These are phyloP conservation scores for Phoebastria nigripes DNA, from an alignment of 2,797 vertebrate species.

Conservation along the genomic window DNA sequence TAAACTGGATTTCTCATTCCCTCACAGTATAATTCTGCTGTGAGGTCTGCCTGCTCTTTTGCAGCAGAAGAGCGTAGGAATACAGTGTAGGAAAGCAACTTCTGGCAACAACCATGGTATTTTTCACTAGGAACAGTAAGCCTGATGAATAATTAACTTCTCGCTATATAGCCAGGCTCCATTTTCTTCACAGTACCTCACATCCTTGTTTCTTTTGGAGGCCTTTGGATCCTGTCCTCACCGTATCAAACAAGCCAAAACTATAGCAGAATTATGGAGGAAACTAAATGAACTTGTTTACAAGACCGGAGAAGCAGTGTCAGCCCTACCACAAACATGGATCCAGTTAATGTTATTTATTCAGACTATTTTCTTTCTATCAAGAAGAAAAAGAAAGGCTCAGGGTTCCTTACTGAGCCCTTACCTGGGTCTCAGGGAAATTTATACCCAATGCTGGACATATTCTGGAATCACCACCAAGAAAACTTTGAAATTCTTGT, in stretches of 20 bases:
- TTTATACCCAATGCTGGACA: background rate
- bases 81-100: background rate
- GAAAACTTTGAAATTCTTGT: background rate
- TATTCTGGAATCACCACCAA: background rate
- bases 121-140: slow-evolving; percentile 13
- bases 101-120: background rate
- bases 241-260: background rate
- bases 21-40: accelerated
- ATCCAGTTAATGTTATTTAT: background rate
- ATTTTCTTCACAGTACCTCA: background rate
- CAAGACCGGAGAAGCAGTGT: background rate
- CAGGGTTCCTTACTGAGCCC: background rate
- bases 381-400: background rate
- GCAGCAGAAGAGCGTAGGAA: background rate
- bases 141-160: slow-evolving; percentile 45
- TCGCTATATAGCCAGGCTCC: background rate
- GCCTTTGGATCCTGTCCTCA: background rate
- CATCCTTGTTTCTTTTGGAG: background rate
- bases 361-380: background rate
- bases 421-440: background rate
- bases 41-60: background rate
- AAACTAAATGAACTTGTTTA: background rate
- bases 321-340: background rate
- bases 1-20: background rate
- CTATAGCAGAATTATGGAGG: background rate